Evolutionary conservation across 2,113 vertebrate species (phyloP).

Genomic region (Boulengeromyrus knoepffleri): DNA sequence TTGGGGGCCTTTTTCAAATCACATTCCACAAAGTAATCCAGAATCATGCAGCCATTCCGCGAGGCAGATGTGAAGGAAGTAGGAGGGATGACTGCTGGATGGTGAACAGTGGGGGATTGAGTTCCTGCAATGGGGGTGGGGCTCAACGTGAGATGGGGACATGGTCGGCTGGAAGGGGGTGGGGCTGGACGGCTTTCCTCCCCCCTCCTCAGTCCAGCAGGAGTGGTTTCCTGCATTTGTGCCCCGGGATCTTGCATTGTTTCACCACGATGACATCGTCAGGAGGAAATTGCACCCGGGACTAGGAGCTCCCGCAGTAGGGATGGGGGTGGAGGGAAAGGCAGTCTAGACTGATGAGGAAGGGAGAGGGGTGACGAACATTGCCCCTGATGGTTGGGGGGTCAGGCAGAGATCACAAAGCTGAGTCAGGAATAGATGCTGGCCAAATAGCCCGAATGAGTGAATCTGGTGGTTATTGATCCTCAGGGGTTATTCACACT

Average conservation of each 20-base stretch:
- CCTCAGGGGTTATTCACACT: not conserved
- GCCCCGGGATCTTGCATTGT: conserved; percentile 59
- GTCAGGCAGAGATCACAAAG: not conserved
- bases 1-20: not conserved
- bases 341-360: not conserved
- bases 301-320: not conserved
- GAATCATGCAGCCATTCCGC: not conserved
- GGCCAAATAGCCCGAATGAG: not conserved
- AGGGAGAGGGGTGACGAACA: not conserved
- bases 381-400: not conserved
- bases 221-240: conserved; percentile 70
- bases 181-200: conserved; percentile 13
- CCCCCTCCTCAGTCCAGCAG: conserved; percentile 20
- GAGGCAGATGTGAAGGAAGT: not conserved
- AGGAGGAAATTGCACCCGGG: conserved; percentile 45
- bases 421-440: not conserved
- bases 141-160: not conserved
- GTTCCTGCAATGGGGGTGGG: not conserved
- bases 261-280: conserved; percentile 51
- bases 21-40: not conserved
- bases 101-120: not conserved
- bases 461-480: not conserved
- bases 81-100: not conserved
- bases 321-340: not conserved
- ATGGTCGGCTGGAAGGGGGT: not conserved